Percentiles rank a stretch among this genome's conserved stretches.
phyloP scores from a whole-genome alignment of 2,113 vertebrate species.

The Ifrita kowaldi region DNA sequence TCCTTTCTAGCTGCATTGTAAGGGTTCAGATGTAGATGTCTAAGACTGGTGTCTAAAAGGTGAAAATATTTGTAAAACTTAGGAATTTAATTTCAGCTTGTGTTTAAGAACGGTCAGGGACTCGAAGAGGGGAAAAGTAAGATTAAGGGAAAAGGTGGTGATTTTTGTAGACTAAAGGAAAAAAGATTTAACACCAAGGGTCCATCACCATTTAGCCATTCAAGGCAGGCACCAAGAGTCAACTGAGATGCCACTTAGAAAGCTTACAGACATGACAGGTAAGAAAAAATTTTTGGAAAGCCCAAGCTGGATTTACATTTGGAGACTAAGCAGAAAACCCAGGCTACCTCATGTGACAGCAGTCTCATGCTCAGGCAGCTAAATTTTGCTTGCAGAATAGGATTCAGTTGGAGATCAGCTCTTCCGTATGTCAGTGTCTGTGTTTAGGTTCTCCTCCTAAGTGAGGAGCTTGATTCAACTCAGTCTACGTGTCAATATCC shows the following conservation, averaged over 20 bases:
- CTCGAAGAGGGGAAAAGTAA: background rate
- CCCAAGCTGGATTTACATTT: background rate
- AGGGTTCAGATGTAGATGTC: background rate
- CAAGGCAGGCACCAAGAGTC: background rate
- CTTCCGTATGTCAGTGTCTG: background rate
- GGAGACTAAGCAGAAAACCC: background rate
- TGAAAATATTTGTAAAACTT: background rate
- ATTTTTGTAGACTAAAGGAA: background rate
- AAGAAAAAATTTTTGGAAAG: background rate
- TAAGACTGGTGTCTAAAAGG: background rate
- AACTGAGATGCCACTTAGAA: background rate
- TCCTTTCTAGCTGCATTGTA: background rate
- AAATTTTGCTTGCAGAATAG: background rate
- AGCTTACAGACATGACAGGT: background rate
- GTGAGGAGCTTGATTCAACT: background rate
- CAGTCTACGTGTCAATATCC: background rate
- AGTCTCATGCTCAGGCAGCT: background rate
- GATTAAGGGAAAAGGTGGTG: background rate
- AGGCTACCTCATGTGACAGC: background rate
- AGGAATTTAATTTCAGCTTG: background rate
- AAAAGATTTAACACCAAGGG: background rate
- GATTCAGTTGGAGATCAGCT: background rate
- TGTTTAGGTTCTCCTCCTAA: background rate
- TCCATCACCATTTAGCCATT: background rate
- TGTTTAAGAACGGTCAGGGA: background rate